A percentile compares a stretch with the other conserved stretches of the same genome.
phyloP scores from a whole-genome alignment of 1,140 invertebrate genomes.

The Plodia interpunctella region DNA sequence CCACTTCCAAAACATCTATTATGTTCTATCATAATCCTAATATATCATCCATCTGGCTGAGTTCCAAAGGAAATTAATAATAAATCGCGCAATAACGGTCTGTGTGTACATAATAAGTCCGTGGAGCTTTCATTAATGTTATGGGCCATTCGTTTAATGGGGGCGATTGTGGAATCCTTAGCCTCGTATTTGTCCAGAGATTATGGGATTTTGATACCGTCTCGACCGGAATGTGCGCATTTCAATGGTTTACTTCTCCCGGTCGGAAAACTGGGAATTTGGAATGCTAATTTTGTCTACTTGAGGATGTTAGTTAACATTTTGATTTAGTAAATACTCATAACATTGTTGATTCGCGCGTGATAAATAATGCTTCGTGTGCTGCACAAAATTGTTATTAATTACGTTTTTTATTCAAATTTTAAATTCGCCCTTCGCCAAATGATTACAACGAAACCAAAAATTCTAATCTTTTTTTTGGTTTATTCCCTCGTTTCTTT shows the following conservation, averaged over 20 bases:
- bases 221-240: background rate
- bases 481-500: too few species aligned
- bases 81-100: constrained; percentile 7
- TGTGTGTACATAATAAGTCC: constrained; percentile 6
- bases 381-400: too few species aligned
- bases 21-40: background rate
- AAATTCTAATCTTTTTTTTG: too few species aligned
- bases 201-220: background rate
- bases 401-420: too few species aligned
- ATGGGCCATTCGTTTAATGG: constrained; percentile 13
- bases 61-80: constrained; percentile 9
- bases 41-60: background rate
- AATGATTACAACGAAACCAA: too few species aligned
- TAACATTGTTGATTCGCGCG: too few species aligned
- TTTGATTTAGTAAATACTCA: too few species aligned
- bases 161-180: constrained; percentile 3
- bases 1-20: background rate
- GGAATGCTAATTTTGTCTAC: background rate
- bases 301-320: too few species aligned
- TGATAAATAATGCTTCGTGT: too few species aligned
- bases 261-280: background rate
- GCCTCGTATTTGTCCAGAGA: constrained; percentile 9
- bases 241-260: background rate
- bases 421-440: too few species aligned
- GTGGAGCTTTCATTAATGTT: constrained; percentile 8